Evolutionary conservation across 2,888 invertebrate species (phyloP).

Genomic region (Drosophila prostipennis): DNA sequence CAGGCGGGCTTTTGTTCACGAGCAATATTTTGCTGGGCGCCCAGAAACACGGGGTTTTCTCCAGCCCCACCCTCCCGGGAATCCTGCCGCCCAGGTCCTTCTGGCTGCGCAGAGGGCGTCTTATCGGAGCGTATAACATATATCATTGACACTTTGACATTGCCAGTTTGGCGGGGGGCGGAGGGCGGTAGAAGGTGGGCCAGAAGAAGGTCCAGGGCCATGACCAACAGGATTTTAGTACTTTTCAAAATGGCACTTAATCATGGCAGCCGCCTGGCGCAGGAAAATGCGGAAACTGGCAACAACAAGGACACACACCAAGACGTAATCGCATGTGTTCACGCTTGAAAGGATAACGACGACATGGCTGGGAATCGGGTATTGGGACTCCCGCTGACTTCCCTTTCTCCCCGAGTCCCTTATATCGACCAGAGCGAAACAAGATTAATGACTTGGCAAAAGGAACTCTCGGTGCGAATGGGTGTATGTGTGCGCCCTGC

Average conservation of each 20-base stretch:
- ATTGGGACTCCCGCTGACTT: conserved; percentile 35
- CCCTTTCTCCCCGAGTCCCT: neutral
- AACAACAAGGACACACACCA: conserved; percentile 69
- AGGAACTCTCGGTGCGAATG: conserved; percentile 47
- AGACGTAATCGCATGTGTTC: conserved; percentile 83
- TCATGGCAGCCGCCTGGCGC: conserved; percentile 81
- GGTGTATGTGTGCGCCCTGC: conserved; percentile 12
- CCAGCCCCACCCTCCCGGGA: neutral
- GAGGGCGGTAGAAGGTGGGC: neutral
- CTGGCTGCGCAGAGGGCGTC: conserved; percentile 50
- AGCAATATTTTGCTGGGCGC: conserved; percentile 63
- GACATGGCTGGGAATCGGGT: conserved; percentile 46
- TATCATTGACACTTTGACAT: conserved; percentile 83
- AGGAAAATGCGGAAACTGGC: conserved; percentile 82
- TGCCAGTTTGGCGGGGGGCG: conserved; percentile 42
- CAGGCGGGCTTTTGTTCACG: conserved; percentile 70
- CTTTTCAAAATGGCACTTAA: conserved; percentile 84
- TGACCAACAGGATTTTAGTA: conserved; percentile 83
- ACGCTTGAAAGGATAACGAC: conserved; percentile 83
- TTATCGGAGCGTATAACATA: conserved; percentile 80
- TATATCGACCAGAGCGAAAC: conserved; percentile 73
- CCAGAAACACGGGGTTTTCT: conserved; percentile 17
- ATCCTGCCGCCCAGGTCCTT: neutral
- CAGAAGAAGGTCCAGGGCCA: conserved; percentile 51
- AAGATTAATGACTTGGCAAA: conserved; percentile 82